A percentile compares a stretch with the other conserved stretches of the same genome.
These are phyloP conservation scores for Leucozona laternaria DNA, from an alignment of 2,888 invertebrate species.

Conservation along the genomic window DNA sequence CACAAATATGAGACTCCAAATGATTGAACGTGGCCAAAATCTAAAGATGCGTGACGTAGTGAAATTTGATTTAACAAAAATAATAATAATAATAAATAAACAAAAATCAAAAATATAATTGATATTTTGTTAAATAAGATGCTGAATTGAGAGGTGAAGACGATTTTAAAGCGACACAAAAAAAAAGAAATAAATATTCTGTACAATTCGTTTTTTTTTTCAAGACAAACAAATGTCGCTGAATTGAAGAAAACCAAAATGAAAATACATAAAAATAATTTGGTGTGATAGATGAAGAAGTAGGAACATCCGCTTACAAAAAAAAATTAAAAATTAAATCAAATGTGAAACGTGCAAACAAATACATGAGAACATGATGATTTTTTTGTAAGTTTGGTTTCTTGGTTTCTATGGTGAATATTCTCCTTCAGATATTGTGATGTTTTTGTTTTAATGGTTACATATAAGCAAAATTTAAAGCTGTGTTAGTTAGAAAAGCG, in stretches of 20 bases:
- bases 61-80: slow-evolving; percentile 25
- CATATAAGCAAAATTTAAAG: slow-evolving; percentile 51
- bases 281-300: slow-evolving; percentile 38
- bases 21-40: slow-evolving; percentile 78
- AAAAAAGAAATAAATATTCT: slow-evolving; percentile 34
- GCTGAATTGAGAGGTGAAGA: slow-evolving; percentile 74
- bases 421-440: slow-evolving; percentile 39
- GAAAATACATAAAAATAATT: slow-evolving; percentile 35
- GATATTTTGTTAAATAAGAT: slow-evolving; percentile 33
- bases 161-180: slow-evolving; percentile 30
- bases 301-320: slow-evolving; percentile 36
- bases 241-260: slow-evolving; percentile 36
- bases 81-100: slow-evolving; percentile 26
- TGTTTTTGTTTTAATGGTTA: slow-evolving; percentile 29
- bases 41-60: slow-evolving; percentile 67
- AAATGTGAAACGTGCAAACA: slow-evolving; percentile 59
- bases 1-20: slow-evolving; percentile 77
- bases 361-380: slow-evolving; percentile 29
- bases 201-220: slow-evolving; percentile 37
- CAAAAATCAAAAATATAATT: slow-evolving; percentile 34
- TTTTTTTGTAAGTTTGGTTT: background rate
- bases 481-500: slow-evolving; percentile 67
- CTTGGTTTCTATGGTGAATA: slow-evolving; percentile 7
- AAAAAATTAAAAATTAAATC: background rate
- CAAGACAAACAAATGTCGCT: slow-evolving; percentile 2